A percentile compares a stretch with the other conserved stretches of the same genome.
Evolutionary conservation across 1,140 invertebrate genomes (phyloP).

Genomic region (Andricus grossulariae): DNA sequence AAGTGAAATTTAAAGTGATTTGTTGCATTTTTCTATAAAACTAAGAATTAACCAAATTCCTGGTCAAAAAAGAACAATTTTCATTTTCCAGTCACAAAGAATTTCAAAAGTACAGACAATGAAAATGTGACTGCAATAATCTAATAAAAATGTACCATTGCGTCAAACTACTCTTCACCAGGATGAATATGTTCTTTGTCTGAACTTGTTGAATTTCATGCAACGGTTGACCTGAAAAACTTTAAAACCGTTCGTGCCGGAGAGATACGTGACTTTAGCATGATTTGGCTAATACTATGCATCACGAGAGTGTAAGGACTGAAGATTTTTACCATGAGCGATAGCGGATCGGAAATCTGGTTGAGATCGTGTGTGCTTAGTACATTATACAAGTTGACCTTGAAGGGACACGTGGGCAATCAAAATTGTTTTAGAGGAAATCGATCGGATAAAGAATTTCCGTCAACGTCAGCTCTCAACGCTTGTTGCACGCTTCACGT

Average conservation of each 20-base stretch:
- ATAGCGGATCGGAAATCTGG: slow-evolving; percentile 4
- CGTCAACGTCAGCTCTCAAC: not conserved
- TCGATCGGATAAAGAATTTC: not conserved
- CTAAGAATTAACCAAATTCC: no score
- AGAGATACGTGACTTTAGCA: not conserved
- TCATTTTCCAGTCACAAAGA: no score
- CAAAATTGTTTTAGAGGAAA: not conserved
- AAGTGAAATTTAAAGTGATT: no score
- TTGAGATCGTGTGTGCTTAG: not conserved
- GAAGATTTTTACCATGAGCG: slow-evolving; percentile 2
- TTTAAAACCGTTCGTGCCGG: not conserved
- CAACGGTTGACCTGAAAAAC: not conserved
- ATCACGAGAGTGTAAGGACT: not conserved
- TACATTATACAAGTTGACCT: not conserved
- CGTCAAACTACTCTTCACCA: no score
- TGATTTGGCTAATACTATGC: slow-evolving; percentile 11
- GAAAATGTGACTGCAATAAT: no score
- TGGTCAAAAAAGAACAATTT: no score
- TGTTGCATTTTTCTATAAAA: no score
- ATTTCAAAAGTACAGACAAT: no score
- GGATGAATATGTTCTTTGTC: no score
- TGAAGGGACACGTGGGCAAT: not conserved
- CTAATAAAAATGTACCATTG: no score
- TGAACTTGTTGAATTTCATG: no score
- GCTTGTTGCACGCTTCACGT: not conserved